Evolutionary conservation across 2,797 vertebrate species (phyloP).

Genomic region (Mastacembelus armatus): DNA sequence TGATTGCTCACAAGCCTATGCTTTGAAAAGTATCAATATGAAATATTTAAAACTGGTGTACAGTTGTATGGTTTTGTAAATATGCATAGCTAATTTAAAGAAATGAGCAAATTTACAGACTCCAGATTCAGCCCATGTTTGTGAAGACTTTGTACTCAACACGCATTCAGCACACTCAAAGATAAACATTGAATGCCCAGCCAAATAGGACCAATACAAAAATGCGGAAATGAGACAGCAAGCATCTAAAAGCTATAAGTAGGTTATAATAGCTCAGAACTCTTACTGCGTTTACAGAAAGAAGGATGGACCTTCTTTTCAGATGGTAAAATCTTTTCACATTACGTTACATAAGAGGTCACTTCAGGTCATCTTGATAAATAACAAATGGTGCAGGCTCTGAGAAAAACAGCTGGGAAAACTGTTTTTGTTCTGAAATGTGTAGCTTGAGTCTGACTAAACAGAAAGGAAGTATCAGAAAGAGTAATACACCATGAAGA

Average conservation of each 20-base stretch:
- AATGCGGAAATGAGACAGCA: not conserved
- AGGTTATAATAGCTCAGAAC: constrained; percentile 1
- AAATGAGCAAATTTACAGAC: constrained; percentile 46
- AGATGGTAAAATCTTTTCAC: constrained; percentile 35
- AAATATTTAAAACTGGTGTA: not conserved
- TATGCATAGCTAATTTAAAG: constrained; percentile 2
- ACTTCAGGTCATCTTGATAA: constrained; percentile 52
- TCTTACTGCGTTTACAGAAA: constrained; percentile 21
- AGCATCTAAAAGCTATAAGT: not conserved
- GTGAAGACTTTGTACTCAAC: constrained; percentile 75
- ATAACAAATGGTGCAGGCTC: constrained; percentile 49
- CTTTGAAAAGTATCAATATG: not conserved
- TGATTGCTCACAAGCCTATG: no score
- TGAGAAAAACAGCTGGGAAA: constrained; percentile 64
- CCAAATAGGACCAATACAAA: constrained; percentile 16
- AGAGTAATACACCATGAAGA: constrained; percentile 14
- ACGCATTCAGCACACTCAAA: constrained; percentile 40
- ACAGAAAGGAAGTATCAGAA: constrained; percentile 37
- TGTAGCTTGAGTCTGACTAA: constrained; percentile 23
- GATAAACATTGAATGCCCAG: constrained; percentile 54
- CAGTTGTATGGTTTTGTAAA: not conserved
- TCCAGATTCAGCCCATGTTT: constrained; percentile 62
- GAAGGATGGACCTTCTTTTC: constrained; percentile 20
- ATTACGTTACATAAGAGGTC: constrained; percentile 48
- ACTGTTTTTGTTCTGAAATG: constrained; percentile 46